These are phyloP conservation scores for Philopotamus ludificatus DNA, from an alignment of 1,140 invertebrate genomes.

Conservation along the genomic window DNA sequence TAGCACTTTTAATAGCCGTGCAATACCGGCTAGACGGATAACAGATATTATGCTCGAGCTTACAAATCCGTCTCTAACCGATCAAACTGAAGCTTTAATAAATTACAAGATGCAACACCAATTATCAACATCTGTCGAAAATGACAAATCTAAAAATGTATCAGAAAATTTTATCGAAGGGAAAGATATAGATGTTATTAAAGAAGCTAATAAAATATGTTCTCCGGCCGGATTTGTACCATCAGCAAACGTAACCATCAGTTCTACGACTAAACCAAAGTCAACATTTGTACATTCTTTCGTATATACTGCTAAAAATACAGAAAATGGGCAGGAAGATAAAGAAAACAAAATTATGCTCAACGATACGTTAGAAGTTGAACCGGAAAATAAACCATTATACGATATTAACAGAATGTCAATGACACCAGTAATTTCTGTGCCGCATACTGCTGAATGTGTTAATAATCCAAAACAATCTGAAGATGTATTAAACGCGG, in stretches of 20 bases:
- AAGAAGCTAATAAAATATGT: too few species aligned
- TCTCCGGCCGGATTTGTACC: too few species aligned
- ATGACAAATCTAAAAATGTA: not conserved
- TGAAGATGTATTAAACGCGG: too few species aligned
- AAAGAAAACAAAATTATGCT: slow-evolving; percentile 33
- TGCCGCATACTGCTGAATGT: too few species aligned
- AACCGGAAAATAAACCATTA: not conserved
- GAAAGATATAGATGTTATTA: too few species aligned
- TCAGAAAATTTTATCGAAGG: too few species aligned
- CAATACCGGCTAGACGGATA: slow-evolving; percentile 14
- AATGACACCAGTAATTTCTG: too few species aligned
- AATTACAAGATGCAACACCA: slow-evolving; percentile 32
- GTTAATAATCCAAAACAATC: too few species aligned
- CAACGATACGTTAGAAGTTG: not conserved
- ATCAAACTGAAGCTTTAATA: slow-evolving; percentile 37
- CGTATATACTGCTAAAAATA: slow-evolving; percentile 11
- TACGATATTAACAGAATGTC: not conserved
- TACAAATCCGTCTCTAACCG: slow-evolving; percentile 23
- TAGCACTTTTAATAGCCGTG: slow-evolving; percentile 4
- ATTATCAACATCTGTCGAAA: not conserved
- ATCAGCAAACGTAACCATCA: slow-evolving; percentile 16
- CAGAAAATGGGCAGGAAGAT: slow-evolving; percentile 11
- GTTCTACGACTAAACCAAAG: slow-evolving; percentile 8
- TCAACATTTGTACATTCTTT: not conserved
- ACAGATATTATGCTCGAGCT: slow-evolving; percentile 22